These are phyloP conservation scores for Atethmia centrago DNA, from an alignment of 2,888 invertebrate genomes.

Conservation along the genomic window DNA sequence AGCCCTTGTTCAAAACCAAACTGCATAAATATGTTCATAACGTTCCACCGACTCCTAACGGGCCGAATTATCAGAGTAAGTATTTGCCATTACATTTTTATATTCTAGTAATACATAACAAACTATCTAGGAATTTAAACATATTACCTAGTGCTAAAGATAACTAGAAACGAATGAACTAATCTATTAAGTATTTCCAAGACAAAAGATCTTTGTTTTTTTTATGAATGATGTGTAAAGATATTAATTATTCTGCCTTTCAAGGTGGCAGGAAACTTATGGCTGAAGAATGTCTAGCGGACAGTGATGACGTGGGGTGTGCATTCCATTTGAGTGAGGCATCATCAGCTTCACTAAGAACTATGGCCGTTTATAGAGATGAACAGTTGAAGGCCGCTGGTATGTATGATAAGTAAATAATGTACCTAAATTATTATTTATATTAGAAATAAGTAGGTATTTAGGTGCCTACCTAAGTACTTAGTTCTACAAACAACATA, in stretches of 20 bases:
- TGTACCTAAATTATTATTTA: not conserved
- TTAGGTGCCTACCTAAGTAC: not conserved
- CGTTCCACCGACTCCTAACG: constrained; percentile 81
- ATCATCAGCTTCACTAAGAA: constrained; percentile 82
- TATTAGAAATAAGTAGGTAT: too few relatives aligned
- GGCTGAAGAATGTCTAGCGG: constrained; percentile 82
- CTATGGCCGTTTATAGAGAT: constrained; percentile 85
- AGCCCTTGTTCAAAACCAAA: constrained; percentile 80
- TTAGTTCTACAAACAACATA: not conserved
- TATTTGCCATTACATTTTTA: constrained; percentile 19
- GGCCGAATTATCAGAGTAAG: constrained; percentile 87
- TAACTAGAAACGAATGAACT: constrained; percentile 14
- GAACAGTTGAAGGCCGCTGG: constrained; percentile 81
- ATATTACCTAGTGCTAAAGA: not conserved
- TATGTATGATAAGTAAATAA: constrained; percentile 56
- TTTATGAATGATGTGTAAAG: constrained; percentile 20
- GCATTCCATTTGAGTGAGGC: constrained; percentile 87
- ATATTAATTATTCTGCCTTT: constrained; percentile 46
- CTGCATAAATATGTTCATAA: constrained; percentile 82
- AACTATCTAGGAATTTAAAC: not conserved
- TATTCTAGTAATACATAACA: not conserved
- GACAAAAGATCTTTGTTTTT: constrained; percentile 42
- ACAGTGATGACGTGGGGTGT: constrained; percentile 77
- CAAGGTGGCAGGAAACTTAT: constrained; percentile 83
- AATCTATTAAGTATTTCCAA: constrained; percentile 12